phyloP scores from a whole-genome alignment of 1,140 invertebrate species.

The Cheumatopsyche charites region DNA sequence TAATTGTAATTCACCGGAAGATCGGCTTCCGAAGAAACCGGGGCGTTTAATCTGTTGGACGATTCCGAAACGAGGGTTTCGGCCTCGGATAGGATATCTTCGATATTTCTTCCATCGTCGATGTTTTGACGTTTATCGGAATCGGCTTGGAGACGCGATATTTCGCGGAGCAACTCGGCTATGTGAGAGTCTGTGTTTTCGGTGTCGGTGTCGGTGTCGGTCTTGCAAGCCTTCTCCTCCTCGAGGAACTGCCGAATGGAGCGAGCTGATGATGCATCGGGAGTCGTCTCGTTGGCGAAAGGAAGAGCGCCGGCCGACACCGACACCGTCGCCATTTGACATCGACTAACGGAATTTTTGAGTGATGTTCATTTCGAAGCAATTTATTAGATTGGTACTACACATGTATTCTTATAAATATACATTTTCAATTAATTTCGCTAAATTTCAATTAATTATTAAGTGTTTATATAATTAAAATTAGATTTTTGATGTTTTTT shows the following conservation, averaged over 20 bases:
- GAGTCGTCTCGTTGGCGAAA: too few species aligned
- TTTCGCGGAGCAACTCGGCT: conserved; percentile 39
- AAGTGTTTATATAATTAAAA: too few species aligned
- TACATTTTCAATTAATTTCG: too few species aligned
- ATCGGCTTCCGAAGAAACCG: background rate
- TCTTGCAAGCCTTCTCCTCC: conserved; percentile 33
- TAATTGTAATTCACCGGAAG: background rate
- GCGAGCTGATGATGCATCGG: background rate
- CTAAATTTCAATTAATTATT: too few species aligned
- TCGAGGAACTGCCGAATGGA: conserved; percentile 41
- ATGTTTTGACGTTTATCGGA: background rate
- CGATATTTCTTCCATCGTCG: conserved; percentile 36
- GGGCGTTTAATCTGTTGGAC: background rate
- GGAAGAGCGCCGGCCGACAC: background rate
- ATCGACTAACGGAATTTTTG: too few species aligned
- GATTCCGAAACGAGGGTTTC: conserved; percentile 33
- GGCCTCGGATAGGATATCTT: conserved; percentile 40
- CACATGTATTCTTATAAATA: too few species aligned
- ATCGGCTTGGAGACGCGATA: conserved; percentile 36
- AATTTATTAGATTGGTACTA: too few species aligned
- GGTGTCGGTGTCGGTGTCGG: background rate
- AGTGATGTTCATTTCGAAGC: too few species aligned
- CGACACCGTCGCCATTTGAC: too few species aligned
- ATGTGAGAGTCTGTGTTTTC: conserved; percentile 35
- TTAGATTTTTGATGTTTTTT: too few species aligned